phyloP scores from a whole-genome alignment of 1,140 invertebrate genomes.

The Tetragonula clypearis region DNA sequence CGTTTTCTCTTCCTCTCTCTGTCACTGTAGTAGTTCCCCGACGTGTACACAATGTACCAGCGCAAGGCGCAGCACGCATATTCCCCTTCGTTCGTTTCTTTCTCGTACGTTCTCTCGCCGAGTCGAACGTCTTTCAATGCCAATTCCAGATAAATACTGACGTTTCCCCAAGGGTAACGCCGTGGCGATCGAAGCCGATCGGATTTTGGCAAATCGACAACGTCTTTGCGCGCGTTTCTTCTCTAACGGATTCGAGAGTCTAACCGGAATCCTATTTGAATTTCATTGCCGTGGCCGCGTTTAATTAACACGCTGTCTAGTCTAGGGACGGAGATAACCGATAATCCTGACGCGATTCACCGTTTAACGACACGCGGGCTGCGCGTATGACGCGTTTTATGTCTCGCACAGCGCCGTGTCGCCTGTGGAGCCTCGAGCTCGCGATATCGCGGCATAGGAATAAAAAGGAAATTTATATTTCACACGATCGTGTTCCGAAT shows the following conservation, averaged over 20 bases:
- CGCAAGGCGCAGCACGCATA: not conserved
- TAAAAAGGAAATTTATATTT: conserved; percentile 52
- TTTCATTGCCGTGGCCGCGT: conserved; percentile 19
- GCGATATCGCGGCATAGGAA: conserved; percentile 30
- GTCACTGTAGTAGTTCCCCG: not conserved
- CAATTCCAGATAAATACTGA: conserved; percentile 49
- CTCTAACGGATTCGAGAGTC: not conserved
- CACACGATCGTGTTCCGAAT: conserved; percentile 37
- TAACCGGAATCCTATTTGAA: conserved; percentile 6
- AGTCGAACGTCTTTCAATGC: conserved; percentile 41
- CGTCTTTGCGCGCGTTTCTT: not conserved
- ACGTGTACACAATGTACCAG: not conserved
- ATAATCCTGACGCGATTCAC: conserved; percentile 4
- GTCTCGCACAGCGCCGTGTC: not conserved
- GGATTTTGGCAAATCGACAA: conserved; percentile 59
- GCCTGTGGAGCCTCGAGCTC: not conserved
- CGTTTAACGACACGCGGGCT: conserved; percentile 7
- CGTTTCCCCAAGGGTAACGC: conserved; percentile 45
- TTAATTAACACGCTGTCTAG: conserved; percentile 33
- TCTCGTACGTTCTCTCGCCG: conserved; percentile 6
- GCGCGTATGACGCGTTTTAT: conserved; percentile 14
- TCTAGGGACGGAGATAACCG: conserved; percentile 13
- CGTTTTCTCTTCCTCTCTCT: not conserved
- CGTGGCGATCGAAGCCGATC: conserved; percentile 42
- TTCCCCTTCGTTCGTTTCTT: conserved; percentile 6